Percentiles rank a stretch among this genome's conserved stretches.
Evolutionary conservation across 2,888 invertebrate genomes (phyloP).

Genomic region (Pristionchus fissidentatus): DNA sequence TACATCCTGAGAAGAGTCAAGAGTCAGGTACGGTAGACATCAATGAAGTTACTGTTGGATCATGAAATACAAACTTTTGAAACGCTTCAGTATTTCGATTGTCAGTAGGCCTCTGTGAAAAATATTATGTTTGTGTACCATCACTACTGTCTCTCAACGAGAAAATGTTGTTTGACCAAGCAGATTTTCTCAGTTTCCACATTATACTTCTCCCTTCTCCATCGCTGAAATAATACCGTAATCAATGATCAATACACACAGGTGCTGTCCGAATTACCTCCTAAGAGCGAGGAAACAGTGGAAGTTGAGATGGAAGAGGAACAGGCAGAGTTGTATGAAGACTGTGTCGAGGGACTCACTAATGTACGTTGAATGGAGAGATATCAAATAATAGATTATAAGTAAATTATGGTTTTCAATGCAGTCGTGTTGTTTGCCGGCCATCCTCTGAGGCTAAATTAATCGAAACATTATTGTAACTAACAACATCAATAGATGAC

Average conservation of each 20-base stretch:
- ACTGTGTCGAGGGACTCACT: constrained; percentile 57
- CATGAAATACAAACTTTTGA: background rate
- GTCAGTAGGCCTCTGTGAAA: background rate
- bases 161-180: background rate
- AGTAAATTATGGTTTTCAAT: too few relatives aligned
- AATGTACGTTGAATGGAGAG: constrained; percentile 23
- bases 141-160: background rate
- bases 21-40: constrained; percentile 77
- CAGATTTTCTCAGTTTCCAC: too few relatives aligned
- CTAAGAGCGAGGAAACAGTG: constrained; percentile 85
- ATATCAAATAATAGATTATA: too few relatives aligned
- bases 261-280: constrained; percentile 83
- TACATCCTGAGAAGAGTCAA: constrained; percentile 92
- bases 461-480: too few relatives aligned
- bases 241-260: constrained; percentile 42
- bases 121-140: background rate
- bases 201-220: too few relatives aligned
- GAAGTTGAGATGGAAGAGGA: constrained; percentile 83
- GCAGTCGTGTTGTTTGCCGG: too few relatives aligned
- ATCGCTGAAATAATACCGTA: background rate
- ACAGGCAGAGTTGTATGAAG: constrained; percentile 84
- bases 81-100: background rate
- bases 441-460: too few relatives aligned
- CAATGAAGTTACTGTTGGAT: background rate
- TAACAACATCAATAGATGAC: too few relatives aligned